Percentiles rank a stretch among this genome's conserved stretches.
Conservation (phyloP, 2,797 vertebrate genomes). For the Anolis apletophallus region DNA sequence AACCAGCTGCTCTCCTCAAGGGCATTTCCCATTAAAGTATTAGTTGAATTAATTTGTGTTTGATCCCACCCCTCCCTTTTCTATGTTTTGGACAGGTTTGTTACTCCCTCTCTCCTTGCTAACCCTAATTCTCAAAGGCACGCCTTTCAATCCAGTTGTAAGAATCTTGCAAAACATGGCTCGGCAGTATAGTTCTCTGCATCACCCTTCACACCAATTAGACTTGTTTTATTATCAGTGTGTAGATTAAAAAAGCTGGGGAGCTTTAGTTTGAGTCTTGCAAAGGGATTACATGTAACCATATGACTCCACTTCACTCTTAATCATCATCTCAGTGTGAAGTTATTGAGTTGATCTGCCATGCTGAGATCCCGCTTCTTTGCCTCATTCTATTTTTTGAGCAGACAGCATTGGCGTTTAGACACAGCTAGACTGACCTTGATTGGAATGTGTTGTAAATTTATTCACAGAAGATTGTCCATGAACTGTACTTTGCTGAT, state of each 20-base stretch:
- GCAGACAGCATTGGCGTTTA: conserved; percentile 22
- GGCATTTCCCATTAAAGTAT: conserved; percentile 64
- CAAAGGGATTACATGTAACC: conserved; percentile 50
- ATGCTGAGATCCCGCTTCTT: conserved; percentile 31
- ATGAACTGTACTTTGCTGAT: conserved; percentile 20
- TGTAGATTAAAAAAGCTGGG: conserved; percentile 55
- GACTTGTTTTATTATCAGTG: conserved; percentile 58
- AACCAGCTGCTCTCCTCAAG: conserved; percentile 68
- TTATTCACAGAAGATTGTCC: conserved; percentile 32
- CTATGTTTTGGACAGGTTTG: conserved; percentile 44
- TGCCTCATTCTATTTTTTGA: conserved; percentile 34
- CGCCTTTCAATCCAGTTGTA: conserved; percentile 21
- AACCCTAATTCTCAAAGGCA: conserved; percentile 38
- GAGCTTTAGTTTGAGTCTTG: conserved; percentile 51
- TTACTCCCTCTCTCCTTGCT: conserved; percentile 53
- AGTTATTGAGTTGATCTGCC: conserved; percentile 38
- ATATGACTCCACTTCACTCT: conserved; percentile 56
- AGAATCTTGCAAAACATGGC: conserved; percentile 32
- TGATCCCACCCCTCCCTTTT: conserved; percentile 25
- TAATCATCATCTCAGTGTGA: conserved; percentile 58
- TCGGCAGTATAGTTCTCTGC: conserved; percentile 14
- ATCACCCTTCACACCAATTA: conserved; percentile 53
- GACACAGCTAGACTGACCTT: conserved; percentile 22
- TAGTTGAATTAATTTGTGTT: conserved; percentile 54
- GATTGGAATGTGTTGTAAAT: conserved; percentile 52